Evolutionary conservation across 2,888 invertebrate species (phyloP), one percentile per base, ranked within the genome.

Genomic region (Aromia moschata): DNA sequence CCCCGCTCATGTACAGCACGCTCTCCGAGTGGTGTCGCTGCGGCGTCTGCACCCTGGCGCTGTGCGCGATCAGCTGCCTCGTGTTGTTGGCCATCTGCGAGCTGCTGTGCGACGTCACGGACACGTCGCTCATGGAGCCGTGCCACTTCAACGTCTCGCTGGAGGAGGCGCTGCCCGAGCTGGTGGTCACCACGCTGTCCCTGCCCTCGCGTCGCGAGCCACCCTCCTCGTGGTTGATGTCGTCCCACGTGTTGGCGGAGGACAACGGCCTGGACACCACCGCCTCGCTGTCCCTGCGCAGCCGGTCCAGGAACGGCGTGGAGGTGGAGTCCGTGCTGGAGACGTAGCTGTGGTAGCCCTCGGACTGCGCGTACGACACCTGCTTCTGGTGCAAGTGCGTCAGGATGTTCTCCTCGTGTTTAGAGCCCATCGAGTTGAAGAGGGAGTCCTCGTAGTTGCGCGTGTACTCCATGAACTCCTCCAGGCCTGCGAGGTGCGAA

Each of bases 111-210:
- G 86, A 86, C 41, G 85, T 83, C 62, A 87, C 85, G 56, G 88
- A 89, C 40, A 91, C 86, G 75, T 91, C 90, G 79, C 89, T 89
- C 82, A 89, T 86, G 2, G 89, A 90, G 38, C 89, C 89, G 73
- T 91, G 87, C 90, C 91, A 91, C 80, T 91, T 92, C 4, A 91
- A 81, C 1, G 92, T 91, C 76, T 92, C 92, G 73, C 89, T 89
- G 51, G 90, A 90, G 25, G 86, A 86, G n/a, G 85, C 86, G 70
- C 86, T 86, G 5, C 83, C 83, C 41, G 85, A 84, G 71, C 84
- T 84, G 1, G 85, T 86, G 1, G 87, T 87, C 37, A 86, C 87
- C 0, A 87, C 86, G 77, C 87, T 87, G 74, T 87, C 87, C 56
- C 87, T 80, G 14, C 85, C 85, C 15, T 85, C 85, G 70, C 62